Percentiles rank a stretch among this genome's conserved stretches.
Conservation (phyloP, 1,140 invertebrate genomes). For the Stegodyphus dumicola region DNA sequence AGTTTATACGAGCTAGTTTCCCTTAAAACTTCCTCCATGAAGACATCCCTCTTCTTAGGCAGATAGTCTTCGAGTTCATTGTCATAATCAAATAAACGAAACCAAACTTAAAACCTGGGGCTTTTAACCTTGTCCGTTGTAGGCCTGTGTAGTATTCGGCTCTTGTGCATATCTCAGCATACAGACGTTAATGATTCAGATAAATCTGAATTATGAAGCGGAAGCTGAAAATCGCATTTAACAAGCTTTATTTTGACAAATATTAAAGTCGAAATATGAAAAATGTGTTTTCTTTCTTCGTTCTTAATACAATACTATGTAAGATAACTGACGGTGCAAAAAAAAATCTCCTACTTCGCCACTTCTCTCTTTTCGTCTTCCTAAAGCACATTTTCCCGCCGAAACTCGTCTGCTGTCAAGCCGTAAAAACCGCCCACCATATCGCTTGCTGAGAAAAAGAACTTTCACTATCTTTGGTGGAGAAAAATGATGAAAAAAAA, state of each 20-base stretch:
- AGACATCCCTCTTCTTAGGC: no score
- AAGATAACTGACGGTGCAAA: conserved; percentile 1
- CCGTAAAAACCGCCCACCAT: conserved; percentile 29
- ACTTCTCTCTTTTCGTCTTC: background rate
- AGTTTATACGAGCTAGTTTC: background rate
- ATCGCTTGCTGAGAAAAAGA: background rate
- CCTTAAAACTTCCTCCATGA: background rate
- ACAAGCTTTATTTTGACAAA: background rate
- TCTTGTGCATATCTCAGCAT: background rate
- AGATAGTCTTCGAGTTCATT: no score
- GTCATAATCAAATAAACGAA: no score
- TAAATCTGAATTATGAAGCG: background rate
- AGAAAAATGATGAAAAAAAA: background rate
- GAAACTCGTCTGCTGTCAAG: background rate
- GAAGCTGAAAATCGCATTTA: background rate
- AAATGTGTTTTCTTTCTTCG: background rate
- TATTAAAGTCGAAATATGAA: background rate
- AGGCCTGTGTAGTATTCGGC: background rate
- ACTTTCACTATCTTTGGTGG: background rate
- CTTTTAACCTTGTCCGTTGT: background rate
- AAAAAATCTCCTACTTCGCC: conserved; percentile 5
- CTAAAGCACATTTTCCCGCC: no score
- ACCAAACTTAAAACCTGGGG: no score
- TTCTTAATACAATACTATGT: background rate
- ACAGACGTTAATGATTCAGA: background rate